Evolutionary conservation across 2,113 vertebrate genomes (phyloP).

Genomic region (Hucho hucho): DNA sequence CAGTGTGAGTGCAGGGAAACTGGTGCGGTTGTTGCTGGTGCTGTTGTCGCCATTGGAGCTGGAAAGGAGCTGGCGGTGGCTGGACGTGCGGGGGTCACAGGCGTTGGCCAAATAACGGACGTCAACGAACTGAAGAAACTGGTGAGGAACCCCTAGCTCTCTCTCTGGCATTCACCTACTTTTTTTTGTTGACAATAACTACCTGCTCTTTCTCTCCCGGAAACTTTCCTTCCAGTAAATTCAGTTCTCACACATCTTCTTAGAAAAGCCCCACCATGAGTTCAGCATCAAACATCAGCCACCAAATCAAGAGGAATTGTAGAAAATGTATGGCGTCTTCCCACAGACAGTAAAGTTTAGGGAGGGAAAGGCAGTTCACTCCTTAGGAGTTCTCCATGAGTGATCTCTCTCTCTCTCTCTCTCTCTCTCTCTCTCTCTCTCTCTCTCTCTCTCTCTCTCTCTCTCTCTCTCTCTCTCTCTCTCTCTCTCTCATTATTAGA

Average conservation of each 20-base stretch:
- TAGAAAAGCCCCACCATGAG: slow-evolving; percentile 19
- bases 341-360: slow-evolving; percentile 47
- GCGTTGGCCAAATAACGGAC: slow-evolving; percentile 53
- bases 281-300: slow-evolving; percentile 42
- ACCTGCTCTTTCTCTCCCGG: slow-evolving; percentile 35
- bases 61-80: slow-evolving; percentile 47
- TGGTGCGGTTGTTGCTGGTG: slow-evolving; percentile 23
- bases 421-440: slow-evolving; percentile 54
- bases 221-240: slow-evolving; percentile 9
- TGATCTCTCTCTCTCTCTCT: slow-evolving; percentile 35
- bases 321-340: slow-evolving; percentile 56
- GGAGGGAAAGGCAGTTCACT: slow-evolving; percentile 22
- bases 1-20: slow-evolving; percentile 51
- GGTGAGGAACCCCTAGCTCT: slow-evolving; percentile 55
- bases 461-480: slow-evolving; percentile 74
- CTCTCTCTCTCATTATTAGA: slow-evolving; percentile 65
- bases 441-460: slow-evolving; percentile 54
- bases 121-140: slow-evolving; percentile 54
- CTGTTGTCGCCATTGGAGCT: slow-evolving; percentile 24
- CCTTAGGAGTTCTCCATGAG: slow-evolving; percentile 45
- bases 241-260: slow-evolving; percentile 6
- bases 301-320: slow-evolving; percentile 59
- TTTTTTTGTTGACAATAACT: neutral
- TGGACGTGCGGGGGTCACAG: slow-evolving; percentile 34
- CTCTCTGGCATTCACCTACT: neutral